Conservation (phyloP, 2,888 invertebrate genomes). For the Leptinotarsa juncta region DNA sequence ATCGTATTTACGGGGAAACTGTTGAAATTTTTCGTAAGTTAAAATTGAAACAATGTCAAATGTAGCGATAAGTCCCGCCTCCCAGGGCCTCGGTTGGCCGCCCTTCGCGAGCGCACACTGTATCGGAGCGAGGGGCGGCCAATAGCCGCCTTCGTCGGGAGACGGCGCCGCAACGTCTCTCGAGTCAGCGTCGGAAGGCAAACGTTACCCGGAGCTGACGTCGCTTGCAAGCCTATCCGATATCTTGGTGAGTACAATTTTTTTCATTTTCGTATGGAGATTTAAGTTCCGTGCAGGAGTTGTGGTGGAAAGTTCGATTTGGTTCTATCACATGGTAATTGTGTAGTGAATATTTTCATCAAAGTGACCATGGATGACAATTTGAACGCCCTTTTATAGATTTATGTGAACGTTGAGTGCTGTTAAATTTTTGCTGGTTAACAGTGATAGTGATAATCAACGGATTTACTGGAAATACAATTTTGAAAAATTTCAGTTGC, state of each 20-base stretch:
- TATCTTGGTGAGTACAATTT: conserved; percentile 41
- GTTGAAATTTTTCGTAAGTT: conserved; percentile 52
- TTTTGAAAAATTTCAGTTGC: too few species aligned
- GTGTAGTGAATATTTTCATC: not conserved
- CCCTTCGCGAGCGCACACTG: conserved; percentile 54
- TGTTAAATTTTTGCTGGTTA: too few species aligned
- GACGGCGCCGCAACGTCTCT: conserved; percentile 65
- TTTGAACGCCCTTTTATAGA: not conserved
- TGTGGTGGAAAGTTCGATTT: not conserved
- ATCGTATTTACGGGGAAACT: conserved; percentile 47
- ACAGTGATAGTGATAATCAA: too few species aligned
- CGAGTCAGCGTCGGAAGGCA: conserved; percentile 63
- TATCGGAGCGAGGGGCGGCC: conserved; percentile 54
- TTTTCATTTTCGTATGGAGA: conserved; percentile 20
- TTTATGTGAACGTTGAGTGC: not conserved
- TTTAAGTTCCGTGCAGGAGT: not conserved
- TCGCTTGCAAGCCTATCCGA: conserved; percentile 47
- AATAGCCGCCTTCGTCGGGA: conserved; percentile 51
- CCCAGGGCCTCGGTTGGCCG: conserved; percentile 48
- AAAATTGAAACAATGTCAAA: conserved; percentile 63
- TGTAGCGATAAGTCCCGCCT: conserved; percentile 50
- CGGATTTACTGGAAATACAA: too few species aligned
- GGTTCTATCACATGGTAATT: not conserved
- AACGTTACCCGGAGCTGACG: conserved; percentile 60
- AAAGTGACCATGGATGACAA: too few species aligned